Percentiles rank a stretch among this genome's conserved stretches.
Conservation (phyloP, 2,113 vertebrate genomes). For the Gymnocephalus cernua region DNA sequence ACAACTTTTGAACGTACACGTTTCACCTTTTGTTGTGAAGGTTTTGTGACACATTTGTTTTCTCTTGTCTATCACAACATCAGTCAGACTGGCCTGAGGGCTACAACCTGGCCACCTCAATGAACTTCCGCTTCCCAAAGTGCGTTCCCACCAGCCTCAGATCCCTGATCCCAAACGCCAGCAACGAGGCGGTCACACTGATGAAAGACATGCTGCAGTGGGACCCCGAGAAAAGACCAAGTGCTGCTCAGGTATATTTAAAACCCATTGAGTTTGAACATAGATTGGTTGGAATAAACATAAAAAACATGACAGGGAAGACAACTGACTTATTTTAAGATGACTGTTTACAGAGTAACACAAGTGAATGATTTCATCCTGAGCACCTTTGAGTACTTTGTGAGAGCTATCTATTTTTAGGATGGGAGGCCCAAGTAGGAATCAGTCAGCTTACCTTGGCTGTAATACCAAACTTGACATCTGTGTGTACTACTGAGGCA, state of each 20-base stretch:
- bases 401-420: constrained; percentile 20
- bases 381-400: neutral
- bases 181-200: constrained; percentile 88
- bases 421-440: neutral
- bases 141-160: constrained; percentile 91
- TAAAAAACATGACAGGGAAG: neutral
- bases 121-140: constrained; percentile 95
- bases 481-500: neutral
- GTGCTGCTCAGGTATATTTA: constrained; percentile 88
- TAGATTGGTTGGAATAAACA: neutral
- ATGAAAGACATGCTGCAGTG: constrained; percentile 92
- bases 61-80: constrained; percentile 27
- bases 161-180: constrained; percentile 94
- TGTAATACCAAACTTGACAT: neutral
- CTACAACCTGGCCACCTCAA: constrained; percentile 89
- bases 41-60: neutral
- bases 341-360: neutral
- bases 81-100: constrained; percentile 95
- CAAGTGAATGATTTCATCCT: neutral
- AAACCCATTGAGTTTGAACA: neutral
- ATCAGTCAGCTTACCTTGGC: constrained; percentile 18
- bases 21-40: neutral
- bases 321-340: neutral
- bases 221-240: constrained; percentile 94
- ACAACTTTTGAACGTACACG: no score